These are phyloP conservation scores for Steatocranus sp. DNA, from an alignment of 2,797 vertebrate species.

Conservation along the genomic window DNA sequence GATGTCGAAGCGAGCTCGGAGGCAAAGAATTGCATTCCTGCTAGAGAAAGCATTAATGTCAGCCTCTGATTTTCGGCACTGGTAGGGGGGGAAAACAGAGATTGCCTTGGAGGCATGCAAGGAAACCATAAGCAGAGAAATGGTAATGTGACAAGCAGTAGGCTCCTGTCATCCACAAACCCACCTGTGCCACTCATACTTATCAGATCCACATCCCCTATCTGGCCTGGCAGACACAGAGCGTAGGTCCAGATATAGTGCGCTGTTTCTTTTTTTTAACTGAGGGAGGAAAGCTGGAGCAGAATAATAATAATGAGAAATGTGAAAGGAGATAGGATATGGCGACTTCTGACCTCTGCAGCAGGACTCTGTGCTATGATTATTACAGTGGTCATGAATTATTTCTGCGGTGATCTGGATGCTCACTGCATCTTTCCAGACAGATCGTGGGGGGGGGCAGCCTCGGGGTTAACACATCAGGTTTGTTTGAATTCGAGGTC, in stretches of 20 bases:
- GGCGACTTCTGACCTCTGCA: conserved; percentile 53
- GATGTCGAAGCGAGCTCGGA: conserved; percentile 45
- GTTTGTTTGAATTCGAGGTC: background rate
- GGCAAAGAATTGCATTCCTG: conserved; percentile 37
- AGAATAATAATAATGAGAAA: conserved; percentile 19
- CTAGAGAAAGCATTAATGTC: conserved; percentile 24
- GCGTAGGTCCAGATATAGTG: background rate
- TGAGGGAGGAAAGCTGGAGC: background rate
- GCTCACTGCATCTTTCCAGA: background rate
- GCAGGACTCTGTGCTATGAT: conserved; percentile 3
- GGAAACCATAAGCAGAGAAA: conserved; percentile 20
- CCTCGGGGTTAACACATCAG: background rate
- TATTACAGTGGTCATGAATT: conserved; percentile 46
- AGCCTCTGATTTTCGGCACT: conserved; percentile 23
- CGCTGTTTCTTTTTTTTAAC: background rate
- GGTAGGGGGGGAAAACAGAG: background rate
- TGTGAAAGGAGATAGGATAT: conserved; percentile 45
- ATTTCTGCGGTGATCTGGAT: conserved; percentile 27
- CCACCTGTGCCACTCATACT: conserved; percentile 60
- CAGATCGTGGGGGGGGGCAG: conserved; percentile 1
- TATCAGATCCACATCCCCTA: conserved; percentile 24
- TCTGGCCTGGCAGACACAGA: conserved; percentile 16
- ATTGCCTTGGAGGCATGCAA: conserved; percentile 14
- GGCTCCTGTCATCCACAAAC: conserved; percentile 26
- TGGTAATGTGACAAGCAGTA: conserved; percentile 52